Conservation (phyloP, 2,113 vertebrate genomes). For the Etia nguti region DNA sequence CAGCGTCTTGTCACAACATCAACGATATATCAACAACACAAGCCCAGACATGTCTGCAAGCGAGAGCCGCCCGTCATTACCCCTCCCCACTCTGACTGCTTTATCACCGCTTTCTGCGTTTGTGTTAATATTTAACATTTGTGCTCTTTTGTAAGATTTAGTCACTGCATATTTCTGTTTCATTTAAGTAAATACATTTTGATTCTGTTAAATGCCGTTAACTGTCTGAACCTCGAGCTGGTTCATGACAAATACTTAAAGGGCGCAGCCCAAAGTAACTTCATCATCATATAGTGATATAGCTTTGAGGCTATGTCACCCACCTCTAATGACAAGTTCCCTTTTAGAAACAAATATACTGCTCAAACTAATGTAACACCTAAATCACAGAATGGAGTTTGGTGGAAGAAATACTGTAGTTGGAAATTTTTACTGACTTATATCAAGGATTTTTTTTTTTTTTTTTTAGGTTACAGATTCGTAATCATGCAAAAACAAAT, state of each 20-base stretch:
- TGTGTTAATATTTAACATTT: background rate
- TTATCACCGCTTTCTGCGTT: background rate
- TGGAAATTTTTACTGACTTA: background rate
- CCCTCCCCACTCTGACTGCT: background rate
- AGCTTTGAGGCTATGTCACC: background rate
- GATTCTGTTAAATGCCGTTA: background rate
- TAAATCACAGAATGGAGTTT: accelerated
- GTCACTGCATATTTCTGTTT: background rate
- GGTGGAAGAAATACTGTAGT: background rate
- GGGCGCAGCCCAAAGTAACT: background rate
- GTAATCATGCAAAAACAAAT: no score
- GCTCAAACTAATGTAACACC: background rate
- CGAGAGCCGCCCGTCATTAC: background rate
- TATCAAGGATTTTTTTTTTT: accelerated
- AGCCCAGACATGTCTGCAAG: background rate
- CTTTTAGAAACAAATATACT: background rate
- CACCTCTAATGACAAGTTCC: background rate
- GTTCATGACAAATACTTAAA: background rate
- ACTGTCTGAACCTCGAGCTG: background rate
- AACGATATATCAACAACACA: background rate
- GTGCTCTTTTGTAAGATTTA: background rate
- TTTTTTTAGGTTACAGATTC: background rate
- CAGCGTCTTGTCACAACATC: accelerated
- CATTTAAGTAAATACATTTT: background rate
- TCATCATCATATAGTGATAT: background rate